Base-by-base conservation (phyloP, 1,140 invertebrate species). In the Drosophila sproati region DNA sequence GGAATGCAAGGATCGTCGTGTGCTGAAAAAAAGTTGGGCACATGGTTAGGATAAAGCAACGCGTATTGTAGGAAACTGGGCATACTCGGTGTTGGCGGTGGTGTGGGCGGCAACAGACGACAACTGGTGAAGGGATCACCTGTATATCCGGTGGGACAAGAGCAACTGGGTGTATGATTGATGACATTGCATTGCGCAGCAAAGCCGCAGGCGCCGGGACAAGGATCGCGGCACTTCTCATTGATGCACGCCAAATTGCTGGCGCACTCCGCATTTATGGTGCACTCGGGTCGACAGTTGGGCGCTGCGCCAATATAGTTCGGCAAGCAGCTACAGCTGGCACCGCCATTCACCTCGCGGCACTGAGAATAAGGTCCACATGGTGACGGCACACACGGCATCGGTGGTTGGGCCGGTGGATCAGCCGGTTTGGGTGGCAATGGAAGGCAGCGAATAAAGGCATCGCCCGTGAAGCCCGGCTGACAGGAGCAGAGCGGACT, bases 401-500 rank as follows among this genome's bases (percentile, higher is more conserved):
- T 94, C 7, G 92, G 80, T 73, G 94, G 90, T 60, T 60, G 95
- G 93, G 83, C 95, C 95, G 80, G 77, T 70, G 94, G 91, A 61
- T 67, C 95, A 93, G 85, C 95, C 95, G 80, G 78, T 32, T 67
- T 68, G 5, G 56, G 61, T 67, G 93, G 94, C 55, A 94, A 94
- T 0, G 93, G 93, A 69, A 91, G 92, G 82, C 97, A 98, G 64
- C 95, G 95, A 77, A 95, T 95, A 91, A 97, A 96, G 48, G 97
- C 96, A 94, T 97, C 96, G 59, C 97, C 97, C 6, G 96, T 97
- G 93, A 96, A 96, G 10, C 95, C 95, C 45, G 95, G 92, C 55
- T 94, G 93, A 86, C 97, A 97, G 75, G 95, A 96, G 82, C 97
- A 97, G 45, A 97, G 95, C 2, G 96, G 96, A 78, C 96, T 97